Percentiles rank a stretch among this genome's conserved stretches.
These are phyloP conservation scores for Strigamia maritima DNA, from an alignment of 2,888 invertebrate species.

Conservation along the genomic window DNA sequence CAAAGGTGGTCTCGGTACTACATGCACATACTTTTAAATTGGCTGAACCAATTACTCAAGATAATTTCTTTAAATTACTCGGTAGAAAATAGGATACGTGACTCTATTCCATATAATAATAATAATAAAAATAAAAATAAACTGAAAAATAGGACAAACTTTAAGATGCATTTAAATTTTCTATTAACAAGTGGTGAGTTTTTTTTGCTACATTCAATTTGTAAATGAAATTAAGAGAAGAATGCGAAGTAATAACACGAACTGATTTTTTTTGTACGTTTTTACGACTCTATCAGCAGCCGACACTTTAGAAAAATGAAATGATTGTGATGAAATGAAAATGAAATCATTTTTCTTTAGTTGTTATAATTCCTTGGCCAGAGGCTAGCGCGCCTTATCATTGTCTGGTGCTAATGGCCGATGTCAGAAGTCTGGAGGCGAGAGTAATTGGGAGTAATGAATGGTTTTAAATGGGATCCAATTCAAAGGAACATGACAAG, in stretches of 20 bases:
- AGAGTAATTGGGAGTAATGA: constrained; percentile 23
- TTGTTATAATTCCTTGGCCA: constrained; percentile 23
- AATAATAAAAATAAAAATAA: not conserved
- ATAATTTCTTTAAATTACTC: constrained; percentile 6
- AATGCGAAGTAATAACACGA: not conserved
- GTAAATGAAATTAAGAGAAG: not conserved
- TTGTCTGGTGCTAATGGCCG: constrained; percentile 23
- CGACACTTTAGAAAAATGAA: not conserved
- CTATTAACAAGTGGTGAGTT: not conserved
- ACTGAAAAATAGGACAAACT: not conserved
- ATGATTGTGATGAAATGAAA: not conserved
- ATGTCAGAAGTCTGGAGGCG: constrained; percentile 20
- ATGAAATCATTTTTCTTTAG: not conserved
- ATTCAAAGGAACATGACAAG: constrained; percentile 12
- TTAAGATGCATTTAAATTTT: not conserved
- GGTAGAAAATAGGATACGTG: constrained; percentile 11
- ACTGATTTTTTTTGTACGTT: not conserved
- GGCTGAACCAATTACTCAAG: not conserved
- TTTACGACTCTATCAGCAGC: not conserved
- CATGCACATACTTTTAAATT: not conserved
- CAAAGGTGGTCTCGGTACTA: not conserved
- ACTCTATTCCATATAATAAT: not conserved
- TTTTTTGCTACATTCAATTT: not conserved
- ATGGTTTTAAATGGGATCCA: constrained; percentile 23
- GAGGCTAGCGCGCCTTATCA: constrained; percentile 11